Conservation (phyloP, 2,797 vertebrate genomes). For the Eurystomus glaucurus region DNA sequence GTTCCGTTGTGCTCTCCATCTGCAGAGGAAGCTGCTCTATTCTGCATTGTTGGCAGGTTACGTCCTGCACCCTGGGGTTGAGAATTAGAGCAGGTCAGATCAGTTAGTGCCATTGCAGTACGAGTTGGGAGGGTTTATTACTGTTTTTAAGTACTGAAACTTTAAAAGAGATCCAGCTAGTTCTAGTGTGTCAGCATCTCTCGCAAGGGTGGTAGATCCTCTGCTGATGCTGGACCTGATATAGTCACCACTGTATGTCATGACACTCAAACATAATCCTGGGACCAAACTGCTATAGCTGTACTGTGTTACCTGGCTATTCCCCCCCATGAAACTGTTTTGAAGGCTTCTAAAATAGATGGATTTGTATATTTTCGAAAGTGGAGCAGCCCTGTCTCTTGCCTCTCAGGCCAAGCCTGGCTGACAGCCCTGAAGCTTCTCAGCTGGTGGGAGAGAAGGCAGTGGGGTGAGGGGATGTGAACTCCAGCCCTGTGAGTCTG, state of each 20-base stretch:
- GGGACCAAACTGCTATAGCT: not conserved
- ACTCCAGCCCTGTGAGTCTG: not conserved
- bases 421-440: not conserved
- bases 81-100: not conserved
- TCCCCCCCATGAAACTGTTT: not conserved
- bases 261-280: fast-evolving
- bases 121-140: fast-evolving
- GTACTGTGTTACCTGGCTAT: not conserved
- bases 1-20: not conserved
- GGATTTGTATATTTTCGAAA: not conserved
- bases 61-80: fast-evolving
- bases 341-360: not conserved
- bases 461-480: fast-evolving
- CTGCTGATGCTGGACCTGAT: fast-evolving
- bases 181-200: not conserved
- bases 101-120: not conserved
- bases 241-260: fast-evolving
- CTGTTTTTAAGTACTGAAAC: not conserved
- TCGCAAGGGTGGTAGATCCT: not conserved
- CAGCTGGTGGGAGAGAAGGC: fast-evolving
- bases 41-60: not conserved
- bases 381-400: not conserved
- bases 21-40: not conserved
- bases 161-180: not conserved
- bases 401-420: not conserved